Base-by-base conservation (phyloP, 1,140 invertebrate species). In the Heterodera carotae region DNA sequence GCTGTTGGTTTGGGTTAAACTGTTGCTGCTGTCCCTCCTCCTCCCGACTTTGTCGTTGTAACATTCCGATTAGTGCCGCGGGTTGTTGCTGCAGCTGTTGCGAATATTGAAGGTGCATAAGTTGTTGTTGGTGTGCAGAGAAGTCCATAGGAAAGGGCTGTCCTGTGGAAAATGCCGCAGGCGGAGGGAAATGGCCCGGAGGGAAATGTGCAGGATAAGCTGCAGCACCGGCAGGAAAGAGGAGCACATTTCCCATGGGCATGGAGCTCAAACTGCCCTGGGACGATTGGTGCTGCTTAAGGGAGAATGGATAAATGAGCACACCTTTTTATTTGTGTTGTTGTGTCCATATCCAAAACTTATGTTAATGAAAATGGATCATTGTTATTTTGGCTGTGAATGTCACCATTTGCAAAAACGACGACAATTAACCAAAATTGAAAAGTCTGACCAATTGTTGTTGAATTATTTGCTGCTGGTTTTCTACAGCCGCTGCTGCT, bases 221-320 rank as follows among this genome's bases (percentile, higher is more conserved):
- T n/a, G n/a, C n/a, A n/a, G n/a, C 60, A 62, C 62, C 22, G 3
- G 29, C 15, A 10, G 27, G 25, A 66, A n/a, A 6, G 22, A 18
- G 62, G 25, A 29, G 29, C 8, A 31, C 48, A 27, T 31, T 25
- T n/a, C 36, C 34, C 12, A 12, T 27, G 8, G 25, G 48, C 33
- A 34, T 39, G 27, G 39, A 33, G 6, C 33, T 56, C 59, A 62
- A n/a, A 62, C 15, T 74, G 5, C 72, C 53, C 59, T 62, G 64
- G 12, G 72, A 74, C 36, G 53, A 31, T 62, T 74, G 72, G 25
- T 74, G 72, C 25, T 74, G 72, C 72, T 74, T 36, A 74, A 64
- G 31, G 2, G 39, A 2, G 6, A 56, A 60, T 25, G 22, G 18
- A 66, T n/a, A n/a, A 66, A 15, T 29, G 62, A 15, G 12, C 25